Evolutionary conservation across 2,797 vertebrate species (phyloP).

Genomic region (Pseudochirops corinnae): DNA sequence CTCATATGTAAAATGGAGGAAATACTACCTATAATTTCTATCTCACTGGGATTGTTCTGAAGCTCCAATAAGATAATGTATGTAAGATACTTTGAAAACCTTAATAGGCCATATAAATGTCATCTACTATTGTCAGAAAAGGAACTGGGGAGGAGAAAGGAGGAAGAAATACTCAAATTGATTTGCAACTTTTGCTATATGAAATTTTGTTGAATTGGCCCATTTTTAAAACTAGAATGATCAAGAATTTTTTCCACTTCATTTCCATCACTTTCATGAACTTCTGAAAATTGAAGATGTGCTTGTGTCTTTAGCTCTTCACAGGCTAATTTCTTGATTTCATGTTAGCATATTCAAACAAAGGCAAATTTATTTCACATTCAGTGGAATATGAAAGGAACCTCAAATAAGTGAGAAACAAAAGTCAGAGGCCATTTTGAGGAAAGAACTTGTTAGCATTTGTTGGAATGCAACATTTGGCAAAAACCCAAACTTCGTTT

Average conservation of each 20-base stretch:
- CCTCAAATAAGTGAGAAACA: not conserved
- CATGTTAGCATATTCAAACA: slow-evolving; percentile 9
- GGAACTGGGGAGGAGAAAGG: not conserved
- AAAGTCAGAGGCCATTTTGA: slow-evolving; percentile 8
- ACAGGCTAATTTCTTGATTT: not conserved
- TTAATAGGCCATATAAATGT: not conserved
- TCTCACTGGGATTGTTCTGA: not conserved
- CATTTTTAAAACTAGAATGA: slow-evolving; percentile 8
- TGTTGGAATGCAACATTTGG: not conserved
- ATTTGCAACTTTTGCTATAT: not conserved
- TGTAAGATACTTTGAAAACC: not conserved
- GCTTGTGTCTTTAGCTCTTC: not conserved
- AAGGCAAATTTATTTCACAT: slow-evolving; percentile 19
- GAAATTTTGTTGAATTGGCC: not conserved
- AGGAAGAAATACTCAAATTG: not conserved
- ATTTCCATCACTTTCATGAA: slow-evolving; percentile 21
- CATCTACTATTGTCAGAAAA: slow-evolving; percentile 4
- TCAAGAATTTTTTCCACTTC: not conserved
- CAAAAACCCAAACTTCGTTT: not conserved
- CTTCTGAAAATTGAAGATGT: slow-evolving; percentile 39
- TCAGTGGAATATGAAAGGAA: slow-evolving; percentile 24
- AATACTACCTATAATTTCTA: not conserved
- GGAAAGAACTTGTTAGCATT: not conserved
- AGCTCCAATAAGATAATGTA: not conserved
- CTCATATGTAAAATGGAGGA: not conserved